These are phyloP conservation scores for Thunnus albacares DNA, from an alignment of 2,797 vertebrate species.

Conservation along the genomic window DNA sequence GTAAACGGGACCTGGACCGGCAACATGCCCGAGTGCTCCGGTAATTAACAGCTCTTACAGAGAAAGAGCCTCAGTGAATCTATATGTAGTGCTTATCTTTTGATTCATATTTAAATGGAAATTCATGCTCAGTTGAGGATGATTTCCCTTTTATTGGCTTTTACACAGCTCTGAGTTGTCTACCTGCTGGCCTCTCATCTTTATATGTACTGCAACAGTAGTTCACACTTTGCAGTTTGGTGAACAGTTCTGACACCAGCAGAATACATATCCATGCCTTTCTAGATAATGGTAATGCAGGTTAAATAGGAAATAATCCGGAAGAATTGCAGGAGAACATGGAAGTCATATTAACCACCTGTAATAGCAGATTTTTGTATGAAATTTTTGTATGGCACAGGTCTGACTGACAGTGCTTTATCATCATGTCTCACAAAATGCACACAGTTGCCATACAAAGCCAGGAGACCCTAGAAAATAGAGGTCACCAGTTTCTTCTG, in stretches of 20 bases:
- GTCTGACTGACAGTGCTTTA: conserved; percentile 55
- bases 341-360: not conserved
- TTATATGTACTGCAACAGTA: not conserved
- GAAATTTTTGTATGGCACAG: not conserved
- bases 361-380: not conserved
- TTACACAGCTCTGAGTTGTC: not conserved
- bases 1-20: conserved; percentile 98
- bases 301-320: not conserved
- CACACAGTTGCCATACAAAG: conserved; percentile 48
- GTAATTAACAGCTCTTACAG: conserved; percentile 75
- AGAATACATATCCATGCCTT: not conserved
- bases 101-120: not conserved
- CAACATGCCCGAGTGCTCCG: conserved; percentile 93
- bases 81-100: not conserved
- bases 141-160: not conserved
- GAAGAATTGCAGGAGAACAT: not conserved
- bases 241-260: not conserved
- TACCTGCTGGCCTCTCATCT: not conserved
- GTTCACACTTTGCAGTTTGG: not conserved
- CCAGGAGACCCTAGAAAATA: conserved; percentile 71
- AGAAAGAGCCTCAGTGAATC: not conserved
- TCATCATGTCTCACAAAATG: conserved; percentile 69
- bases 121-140: not conserved
- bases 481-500: conserved; percentile 73
- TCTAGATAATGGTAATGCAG: not conserved